Conservation (phyloP, 2,888 invertebrate genomes). For the Drosophila kokeensis region DNA sequence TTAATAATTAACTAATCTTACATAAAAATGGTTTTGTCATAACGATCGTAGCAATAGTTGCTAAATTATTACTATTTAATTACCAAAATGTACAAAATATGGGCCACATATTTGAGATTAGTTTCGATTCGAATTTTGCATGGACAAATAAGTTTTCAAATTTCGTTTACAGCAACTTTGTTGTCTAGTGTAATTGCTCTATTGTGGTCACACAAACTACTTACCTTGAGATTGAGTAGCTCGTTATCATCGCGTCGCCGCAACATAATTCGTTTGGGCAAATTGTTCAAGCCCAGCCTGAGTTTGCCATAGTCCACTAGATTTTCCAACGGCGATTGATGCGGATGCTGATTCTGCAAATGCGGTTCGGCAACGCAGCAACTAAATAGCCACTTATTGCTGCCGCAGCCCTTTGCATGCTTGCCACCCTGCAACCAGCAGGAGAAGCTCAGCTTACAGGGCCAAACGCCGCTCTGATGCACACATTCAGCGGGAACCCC, state of each 20-base stretch:
- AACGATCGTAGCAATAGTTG: background rate
- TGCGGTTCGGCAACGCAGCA: conserved; percentile 87
- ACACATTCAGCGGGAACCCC: conserved; percentile 84
- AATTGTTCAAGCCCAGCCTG: conserved; percentile 60
- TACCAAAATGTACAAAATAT: background rate
- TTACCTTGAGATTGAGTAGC: conserved; percentile 68
- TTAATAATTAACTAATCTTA: background rate
- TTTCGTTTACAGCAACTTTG: background rate
- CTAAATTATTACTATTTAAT: background rate
- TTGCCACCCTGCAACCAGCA: conserved; percentile 92
- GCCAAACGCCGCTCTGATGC: conserved; percentile 87
- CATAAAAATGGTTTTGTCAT: background rate
- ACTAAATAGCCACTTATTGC: conserved; percentile 89
- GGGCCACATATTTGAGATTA: background rate
- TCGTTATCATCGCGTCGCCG: conserved; percentile 84
- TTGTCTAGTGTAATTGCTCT: conserved; percentile 41
- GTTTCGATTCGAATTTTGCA: background rate
- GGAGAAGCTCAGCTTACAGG: conserved; percentile 89
- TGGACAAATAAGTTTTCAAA: background rate
- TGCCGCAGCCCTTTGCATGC: conserved; percentile 89
- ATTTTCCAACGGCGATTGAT: conserved; percentile 74
- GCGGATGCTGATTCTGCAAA: conserved; percentile 86
- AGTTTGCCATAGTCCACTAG: conserved; percentile 80
- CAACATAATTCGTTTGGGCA: conserved; percentile 83
- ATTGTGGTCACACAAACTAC: conserved; percentile 11